Evolutionary conservation across 2,113 vertebrate genomes (phyloP).

Genomic region (Falco punctatus): DNA sequence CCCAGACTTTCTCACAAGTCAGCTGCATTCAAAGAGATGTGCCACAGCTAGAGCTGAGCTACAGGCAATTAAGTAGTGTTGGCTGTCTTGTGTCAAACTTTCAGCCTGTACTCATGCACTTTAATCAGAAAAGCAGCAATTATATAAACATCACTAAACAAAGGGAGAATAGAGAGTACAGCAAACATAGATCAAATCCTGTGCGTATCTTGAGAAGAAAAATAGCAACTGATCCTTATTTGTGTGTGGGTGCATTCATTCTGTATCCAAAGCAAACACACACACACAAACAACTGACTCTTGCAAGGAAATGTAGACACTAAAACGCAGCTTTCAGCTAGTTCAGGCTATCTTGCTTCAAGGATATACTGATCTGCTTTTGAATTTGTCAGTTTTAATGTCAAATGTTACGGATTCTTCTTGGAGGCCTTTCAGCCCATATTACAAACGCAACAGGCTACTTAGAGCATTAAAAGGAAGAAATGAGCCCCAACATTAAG

Average conservation of each 20-base stretch:
- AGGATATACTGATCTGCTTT: background rate
- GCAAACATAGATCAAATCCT: background rate
- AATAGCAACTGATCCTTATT: background rate
- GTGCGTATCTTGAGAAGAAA: background rate
- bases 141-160: background rate
- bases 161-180: background rate
- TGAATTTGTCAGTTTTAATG: background rate
- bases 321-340: background rate
- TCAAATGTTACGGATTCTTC: background rate
- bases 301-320: background rate
- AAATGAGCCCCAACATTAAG: background rate
- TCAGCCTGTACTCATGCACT: background rate
- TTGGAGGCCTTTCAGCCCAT: background rate
- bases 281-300: background rate
- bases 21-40: background rate
- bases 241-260: background rate
- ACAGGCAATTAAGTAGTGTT: background rate
- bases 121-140: constrained; percentile 23
- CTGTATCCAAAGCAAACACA: background rate
- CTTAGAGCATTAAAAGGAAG: background rate
- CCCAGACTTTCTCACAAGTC: background rate
- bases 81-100: background rate
- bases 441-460: background rate
- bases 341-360: background rate
- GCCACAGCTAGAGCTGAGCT: background rate